A percentile compares a stretch with the other conserved stretches of the same genome.
Evolutionary conservation across 2,113 vertebrate species (phyloP).

Genomic region (Aptenodytes forsteri): DNA sequence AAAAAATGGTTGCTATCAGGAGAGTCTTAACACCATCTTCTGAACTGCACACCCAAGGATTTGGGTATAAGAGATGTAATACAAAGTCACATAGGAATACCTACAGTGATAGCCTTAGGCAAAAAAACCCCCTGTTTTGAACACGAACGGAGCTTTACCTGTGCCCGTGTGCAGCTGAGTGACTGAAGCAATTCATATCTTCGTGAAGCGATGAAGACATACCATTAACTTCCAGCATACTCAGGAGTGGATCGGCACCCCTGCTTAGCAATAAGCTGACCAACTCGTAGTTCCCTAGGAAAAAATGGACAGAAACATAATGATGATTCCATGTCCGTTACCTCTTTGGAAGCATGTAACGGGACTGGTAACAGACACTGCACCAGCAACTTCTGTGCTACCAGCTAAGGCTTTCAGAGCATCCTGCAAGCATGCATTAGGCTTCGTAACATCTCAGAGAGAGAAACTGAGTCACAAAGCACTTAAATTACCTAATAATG

Average conservation of each 20-base stretch:
- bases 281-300: slow-evolving; percentile 93
- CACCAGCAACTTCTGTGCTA: not conserved
- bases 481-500: not conserved
- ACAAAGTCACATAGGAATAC: not conserved
- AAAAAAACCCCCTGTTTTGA: fast-evolving
- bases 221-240: slow-evolving; percentile 83
- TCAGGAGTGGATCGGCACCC: slow-evolving; percentile 90
- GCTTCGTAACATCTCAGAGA: not conserved
- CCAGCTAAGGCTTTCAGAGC: not conserved
- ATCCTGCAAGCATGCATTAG: not conserved
- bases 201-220: slow-evolving; percentile 89
- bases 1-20: not conserved
- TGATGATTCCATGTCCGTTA: fast-evolving
- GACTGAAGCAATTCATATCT: slow-evolving; percentile 98
- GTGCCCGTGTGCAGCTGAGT: slow-evolving; percentile 93
- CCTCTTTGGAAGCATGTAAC: not conserved
- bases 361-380: not conserved
- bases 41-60: not conserved
- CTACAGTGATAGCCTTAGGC: not conserved
- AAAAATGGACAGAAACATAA: not conserved
- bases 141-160: slow-evolving; percentile 69
- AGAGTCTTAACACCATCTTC: not conserved
- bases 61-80: not conserved
- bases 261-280: slow-evolving; percentile 90
- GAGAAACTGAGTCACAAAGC: not conserved